phyloP scores from a whole-genome alignment of 1,140 invertebrate genomes.

The Zaprionus taronus region DNA sequence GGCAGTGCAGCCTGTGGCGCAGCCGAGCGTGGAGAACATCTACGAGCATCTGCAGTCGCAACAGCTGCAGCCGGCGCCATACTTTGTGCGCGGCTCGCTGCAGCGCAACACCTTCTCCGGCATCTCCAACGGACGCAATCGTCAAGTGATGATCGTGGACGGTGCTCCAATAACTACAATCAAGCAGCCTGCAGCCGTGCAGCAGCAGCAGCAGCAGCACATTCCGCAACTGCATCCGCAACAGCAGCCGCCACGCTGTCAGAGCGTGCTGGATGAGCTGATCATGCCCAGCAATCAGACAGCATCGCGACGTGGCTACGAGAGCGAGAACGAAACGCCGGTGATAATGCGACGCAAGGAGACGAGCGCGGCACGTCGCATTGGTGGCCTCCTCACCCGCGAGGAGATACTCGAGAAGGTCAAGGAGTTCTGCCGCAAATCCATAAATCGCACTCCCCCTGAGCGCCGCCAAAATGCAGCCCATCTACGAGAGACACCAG shows the following conservation, averaged over 20 bases:
- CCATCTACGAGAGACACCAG: conserved; percentile 55
- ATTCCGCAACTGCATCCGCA: neutral
- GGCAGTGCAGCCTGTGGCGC: conserved; percentile 17
- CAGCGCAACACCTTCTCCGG: conserved; percentile 79
- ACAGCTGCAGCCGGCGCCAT: conserved; percentile 17
- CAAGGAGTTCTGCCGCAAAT: conserved; percentile 82
- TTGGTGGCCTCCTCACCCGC: conserved; percentile 71
- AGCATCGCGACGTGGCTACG: conserved; percentile 45
- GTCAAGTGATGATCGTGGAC: conserved; percentile 55
- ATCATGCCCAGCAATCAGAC: conserved; percentile 24
- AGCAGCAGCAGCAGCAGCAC: conserved; percentile 6
- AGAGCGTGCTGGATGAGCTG: conserved; percentile 76
- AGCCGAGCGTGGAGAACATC: conserved; percentile 64
- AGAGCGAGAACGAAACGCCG: conserved; percentile 67
- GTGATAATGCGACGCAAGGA: conserved; percentile 65
- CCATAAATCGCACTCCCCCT: conserved; percentile 66
- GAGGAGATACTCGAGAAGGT: conserved; percentile 83
- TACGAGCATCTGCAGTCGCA: conserved; percentile 69
- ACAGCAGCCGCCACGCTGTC: conserved; percentile 56
- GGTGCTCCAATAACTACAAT: conserved; percentile 35
- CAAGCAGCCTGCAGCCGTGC: conserved; percentile 4
- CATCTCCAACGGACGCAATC: conserved; percentile 50
- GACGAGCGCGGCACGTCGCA: conserved; percentile 44
- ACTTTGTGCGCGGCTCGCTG: conserved; percentile 69
- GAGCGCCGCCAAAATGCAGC: conserved; percentile 54